These are phyloP conservation scores for Coracopsis vasa DNA, from an alignment of 2,113 vertebrate species.

Conservation along the genomic window DNA sequence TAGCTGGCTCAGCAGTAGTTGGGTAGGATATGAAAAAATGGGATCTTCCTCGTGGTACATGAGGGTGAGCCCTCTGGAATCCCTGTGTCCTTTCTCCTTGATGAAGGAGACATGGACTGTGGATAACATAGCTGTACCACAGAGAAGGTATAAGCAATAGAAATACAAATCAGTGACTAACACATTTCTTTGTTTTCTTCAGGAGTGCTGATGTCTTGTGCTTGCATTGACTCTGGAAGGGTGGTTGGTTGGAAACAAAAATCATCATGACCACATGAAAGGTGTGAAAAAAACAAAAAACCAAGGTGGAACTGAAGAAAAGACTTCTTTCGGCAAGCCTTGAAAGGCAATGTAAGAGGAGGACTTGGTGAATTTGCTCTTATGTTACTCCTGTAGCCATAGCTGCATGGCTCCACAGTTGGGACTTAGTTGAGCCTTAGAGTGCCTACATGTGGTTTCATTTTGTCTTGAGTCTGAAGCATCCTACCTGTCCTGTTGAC, in stretches of 20 bases:
- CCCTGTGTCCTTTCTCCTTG: neutral
- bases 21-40: neutral
- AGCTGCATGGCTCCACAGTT: neutral
- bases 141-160: neutral
- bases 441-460: neutral
- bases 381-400: neutral
- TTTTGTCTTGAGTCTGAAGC: neutral
- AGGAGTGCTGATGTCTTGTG: neutral
- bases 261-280: neutral
- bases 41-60: neutral
- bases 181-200: neutral
- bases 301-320: neutral
- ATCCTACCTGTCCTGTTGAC: neutral
- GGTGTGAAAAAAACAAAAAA: neutral
- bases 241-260: neutral
- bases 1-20: neutral
- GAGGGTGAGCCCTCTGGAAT: neutral
- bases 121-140: neutral
- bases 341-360: neutral
- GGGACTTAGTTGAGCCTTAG: neutral
- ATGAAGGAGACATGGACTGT: rapidly evolving
- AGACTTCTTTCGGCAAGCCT: neutral
- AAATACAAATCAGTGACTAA: neutral
- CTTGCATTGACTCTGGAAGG: neutral
- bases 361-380: neutral